Percentiles rank a stretch among this genome's conserved stretches.
Conservation (phyloP, 2,113 vertebrate genomes). For the Columba livia region DNA sequence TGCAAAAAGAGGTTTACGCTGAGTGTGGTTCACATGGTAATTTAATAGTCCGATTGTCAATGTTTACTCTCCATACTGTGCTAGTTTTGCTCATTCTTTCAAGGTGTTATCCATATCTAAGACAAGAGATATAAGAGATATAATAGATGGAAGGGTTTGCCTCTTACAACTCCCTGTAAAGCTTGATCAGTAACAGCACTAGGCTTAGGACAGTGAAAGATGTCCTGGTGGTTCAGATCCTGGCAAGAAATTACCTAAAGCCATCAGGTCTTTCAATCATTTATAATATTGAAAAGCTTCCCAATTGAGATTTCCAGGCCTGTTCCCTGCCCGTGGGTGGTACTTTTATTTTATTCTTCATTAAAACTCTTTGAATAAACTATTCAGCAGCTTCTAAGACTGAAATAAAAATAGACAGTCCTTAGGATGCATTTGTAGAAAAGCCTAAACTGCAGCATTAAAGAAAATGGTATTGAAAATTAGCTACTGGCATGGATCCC, state of each 20-base stretch:
- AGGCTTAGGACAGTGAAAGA: not conserved
- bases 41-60: not conserved
- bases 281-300: not conserved
- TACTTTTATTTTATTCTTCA: slow-evolving; percentile 6
- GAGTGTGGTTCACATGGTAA: not conserved
- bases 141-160: not conserved
- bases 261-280: not conserved
- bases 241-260: not conserved
- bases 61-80: not conserved
- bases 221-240: not conserved
- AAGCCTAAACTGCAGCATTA: not conserved
- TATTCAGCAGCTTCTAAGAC: not conserved
- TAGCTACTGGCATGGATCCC: not conserved
- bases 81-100: not conserved
- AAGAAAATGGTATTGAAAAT: slow-evolving; percentile 4
- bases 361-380: not conserved
- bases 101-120: not conserved
- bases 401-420: not conserved
- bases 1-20: not conserved
- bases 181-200: not conserved
- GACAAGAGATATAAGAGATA: not conserved
- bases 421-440: not conserved
- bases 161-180: not conserved
- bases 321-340: not conserved
- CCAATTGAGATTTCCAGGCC: not conserved